Percentiles rank a stretch among this genome's conserved stretches.
Evolutionary conservation across 2,797 vertebrate species (phyloP).

Genomic region (Gorsachius magnificus): DNA sequence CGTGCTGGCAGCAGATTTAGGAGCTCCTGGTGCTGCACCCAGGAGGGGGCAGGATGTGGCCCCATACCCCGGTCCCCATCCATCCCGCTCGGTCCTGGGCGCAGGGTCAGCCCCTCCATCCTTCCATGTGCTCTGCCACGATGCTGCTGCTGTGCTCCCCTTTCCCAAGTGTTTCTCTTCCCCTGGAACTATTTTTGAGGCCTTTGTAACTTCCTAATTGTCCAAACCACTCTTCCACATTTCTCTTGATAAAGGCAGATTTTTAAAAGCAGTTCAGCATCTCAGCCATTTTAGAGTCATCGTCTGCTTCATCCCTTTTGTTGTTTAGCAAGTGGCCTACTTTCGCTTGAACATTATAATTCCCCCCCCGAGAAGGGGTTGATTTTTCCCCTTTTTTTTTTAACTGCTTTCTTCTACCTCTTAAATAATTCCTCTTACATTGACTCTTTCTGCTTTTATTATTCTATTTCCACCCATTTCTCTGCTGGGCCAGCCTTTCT

Average conservation of each 20-base stretch:
- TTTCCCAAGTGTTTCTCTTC: not conserved
- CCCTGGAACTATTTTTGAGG: slow-evolving; percentile 10
- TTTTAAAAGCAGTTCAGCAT: slow-evolving; percentile 32
- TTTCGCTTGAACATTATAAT: not conserved
- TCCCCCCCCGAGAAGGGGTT: not conserved
- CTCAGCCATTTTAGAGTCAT: slow-evolving; percentile 32
- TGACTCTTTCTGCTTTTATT: not conserved
- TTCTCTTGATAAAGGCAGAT: slow-evolving; percentile 26
- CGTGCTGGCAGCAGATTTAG: accelerated
- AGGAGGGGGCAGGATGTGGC: not conserved
- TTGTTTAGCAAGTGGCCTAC: slow-evolving; percentile 60
- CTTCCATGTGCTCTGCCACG: not conserved
- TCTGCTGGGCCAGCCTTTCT: not conserved
- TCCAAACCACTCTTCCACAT: slow-evolving; percentile 42
- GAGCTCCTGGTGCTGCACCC: not conserved
- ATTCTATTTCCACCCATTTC: not conserved
- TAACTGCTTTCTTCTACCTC: not conserved
- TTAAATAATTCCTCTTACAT: slow-evolving; percentile 35
- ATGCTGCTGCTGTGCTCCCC: not conserved
- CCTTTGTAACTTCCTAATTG: slow-evolving; percentile 58
- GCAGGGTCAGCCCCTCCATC: not conserved
- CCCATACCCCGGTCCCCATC: accelerated
- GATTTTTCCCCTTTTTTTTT: not conserved
- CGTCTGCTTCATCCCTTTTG: slow-evolving; percentile 38
- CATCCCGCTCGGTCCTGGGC: not conserved